These are phyloP conservation scores for Sinodicranocentrus sp. DNA, from an alignment of 2,888 invertebrate genomes.

Conservation along the genomic window DNA sequence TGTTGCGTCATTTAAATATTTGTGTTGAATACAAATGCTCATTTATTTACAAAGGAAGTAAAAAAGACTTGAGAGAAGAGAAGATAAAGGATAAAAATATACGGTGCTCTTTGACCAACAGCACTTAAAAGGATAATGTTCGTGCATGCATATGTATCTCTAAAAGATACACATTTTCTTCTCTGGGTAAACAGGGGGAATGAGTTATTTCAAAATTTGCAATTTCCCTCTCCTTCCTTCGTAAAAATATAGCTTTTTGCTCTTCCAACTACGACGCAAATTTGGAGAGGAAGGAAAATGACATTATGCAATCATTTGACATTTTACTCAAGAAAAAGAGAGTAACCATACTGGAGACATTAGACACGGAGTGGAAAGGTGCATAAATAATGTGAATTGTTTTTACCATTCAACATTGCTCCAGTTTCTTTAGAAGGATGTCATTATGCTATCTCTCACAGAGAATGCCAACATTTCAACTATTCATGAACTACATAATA, in stretches of 20 bases:
- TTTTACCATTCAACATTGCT: background rate
- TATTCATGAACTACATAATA: background rate
- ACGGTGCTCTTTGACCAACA: slow-evolving; percentile 44
- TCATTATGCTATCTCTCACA: slow-evolving; percentile 16
- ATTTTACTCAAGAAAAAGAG: slow-evolving; percentile 28
- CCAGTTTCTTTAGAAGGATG: background rate
- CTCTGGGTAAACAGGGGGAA: background rate
- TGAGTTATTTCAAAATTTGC: slow-evolving; percentile 37
- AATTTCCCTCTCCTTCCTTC: slow-evolving; percentile 24
- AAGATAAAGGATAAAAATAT: background rate
- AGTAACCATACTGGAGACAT: background rate
- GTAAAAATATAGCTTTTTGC: background rate
- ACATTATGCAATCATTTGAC: slow-evolving; percentile 46
- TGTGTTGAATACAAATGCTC: slow-evolving; percentile 61
- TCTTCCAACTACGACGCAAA: too few species aligned
- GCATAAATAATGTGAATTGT: slow-evolving; percentile 23
- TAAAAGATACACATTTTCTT: too few species aligned
- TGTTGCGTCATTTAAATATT: slow-evolving; percentile 61
- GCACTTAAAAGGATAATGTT: slow-evolving; percentile 30
- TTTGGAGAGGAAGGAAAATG: background rate
- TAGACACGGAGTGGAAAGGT: background rate
- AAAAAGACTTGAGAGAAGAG: background rate
- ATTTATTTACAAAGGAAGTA: slow-evolving; percentile 46
- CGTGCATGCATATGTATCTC: too few species aligned
- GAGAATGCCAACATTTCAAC: background rate